phyloP scores from a whole-genome alignment of 2,113 vertebrate genomes.

The Taurulus bubalis region DNA sequence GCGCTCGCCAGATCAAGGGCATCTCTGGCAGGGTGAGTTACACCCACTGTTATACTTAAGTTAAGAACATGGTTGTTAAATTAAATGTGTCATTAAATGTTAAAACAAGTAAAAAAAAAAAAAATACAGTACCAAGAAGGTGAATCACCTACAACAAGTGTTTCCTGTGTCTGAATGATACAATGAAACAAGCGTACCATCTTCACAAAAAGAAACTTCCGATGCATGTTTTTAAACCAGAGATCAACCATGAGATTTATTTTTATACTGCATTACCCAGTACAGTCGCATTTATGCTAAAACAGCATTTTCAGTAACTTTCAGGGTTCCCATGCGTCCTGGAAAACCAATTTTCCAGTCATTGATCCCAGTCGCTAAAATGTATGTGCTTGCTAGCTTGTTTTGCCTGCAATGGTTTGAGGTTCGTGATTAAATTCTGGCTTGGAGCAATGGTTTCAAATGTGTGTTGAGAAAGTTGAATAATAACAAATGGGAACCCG shows the following conservation, averaged over 20 bases:
- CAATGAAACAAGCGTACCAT: conserved; percentile 8
- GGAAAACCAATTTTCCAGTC: too few relatives aligned
- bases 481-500: neutral
- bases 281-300: conserved; percentile 17
- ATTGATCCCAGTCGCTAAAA: too few relatives aligned
- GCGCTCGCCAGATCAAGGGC: conserved; percentile 92
- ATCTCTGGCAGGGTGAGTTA: conserved; percentile 95
- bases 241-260: conserved; percentile 20
- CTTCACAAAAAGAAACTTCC: neutral
- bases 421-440: neutral
- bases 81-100: neutral
- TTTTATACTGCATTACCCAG: conserved; percentile 10
- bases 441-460: neutral
- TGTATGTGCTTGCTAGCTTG: too few relatives aligned
- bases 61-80: conserved; percentile 2
- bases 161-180: neutral
- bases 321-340: too few relatives aligned
- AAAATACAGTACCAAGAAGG: neutral
- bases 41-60: neutral
- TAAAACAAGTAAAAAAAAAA: neutral
- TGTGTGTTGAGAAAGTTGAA: neutral
- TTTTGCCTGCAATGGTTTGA: neutral
- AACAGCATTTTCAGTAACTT: conserved; percentile 26
- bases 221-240: conserved; percentile 21
- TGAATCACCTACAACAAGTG: neutral